Conservation (phyloP, 2,113 vertebrate species). For the Rhea americana region DNA sequence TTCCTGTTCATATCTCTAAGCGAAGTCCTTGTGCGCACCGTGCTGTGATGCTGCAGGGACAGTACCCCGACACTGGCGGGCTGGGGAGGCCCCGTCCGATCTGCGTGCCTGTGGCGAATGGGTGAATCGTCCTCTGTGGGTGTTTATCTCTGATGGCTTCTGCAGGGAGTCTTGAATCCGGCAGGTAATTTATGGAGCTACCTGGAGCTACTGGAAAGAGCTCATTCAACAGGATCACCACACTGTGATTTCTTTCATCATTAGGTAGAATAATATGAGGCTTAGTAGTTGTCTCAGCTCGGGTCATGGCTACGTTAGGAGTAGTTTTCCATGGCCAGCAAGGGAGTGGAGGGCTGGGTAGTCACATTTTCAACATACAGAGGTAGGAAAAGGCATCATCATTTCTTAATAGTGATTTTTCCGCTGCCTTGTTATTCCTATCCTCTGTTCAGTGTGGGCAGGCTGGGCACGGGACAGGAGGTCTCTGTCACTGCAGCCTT, state of each 20-base stretch:
- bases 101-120: accelerated
- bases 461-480: not conserved
- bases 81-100: not conserved
- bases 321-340: not conserved
- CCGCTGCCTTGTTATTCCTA: not conserved
- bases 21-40: accelerated
- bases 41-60: not conserved
- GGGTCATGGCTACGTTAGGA: not conserved
- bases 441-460: accelerated
- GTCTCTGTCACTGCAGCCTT: not conserved
- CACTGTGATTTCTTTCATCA: not conserved
- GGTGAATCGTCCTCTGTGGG: not conserved
- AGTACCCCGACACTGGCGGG: not conserved
- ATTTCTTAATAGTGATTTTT: not conserved
- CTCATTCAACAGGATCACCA: not conserved
- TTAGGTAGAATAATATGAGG: not conserved
- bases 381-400: not conserved
- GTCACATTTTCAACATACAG: not conserved
- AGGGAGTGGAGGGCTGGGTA: not conserved
- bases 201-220: not conserved
- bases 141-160: not conserved
- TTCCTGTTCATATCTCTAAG: not conserved
- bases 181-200: not conserved
- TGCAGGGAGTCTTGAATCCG: not conserved
- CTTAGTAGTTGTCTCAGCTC: not conserved